Conservation (phyloP, 2,113 vertebrate genomes). For the Propithecus coquereli region DNA sequence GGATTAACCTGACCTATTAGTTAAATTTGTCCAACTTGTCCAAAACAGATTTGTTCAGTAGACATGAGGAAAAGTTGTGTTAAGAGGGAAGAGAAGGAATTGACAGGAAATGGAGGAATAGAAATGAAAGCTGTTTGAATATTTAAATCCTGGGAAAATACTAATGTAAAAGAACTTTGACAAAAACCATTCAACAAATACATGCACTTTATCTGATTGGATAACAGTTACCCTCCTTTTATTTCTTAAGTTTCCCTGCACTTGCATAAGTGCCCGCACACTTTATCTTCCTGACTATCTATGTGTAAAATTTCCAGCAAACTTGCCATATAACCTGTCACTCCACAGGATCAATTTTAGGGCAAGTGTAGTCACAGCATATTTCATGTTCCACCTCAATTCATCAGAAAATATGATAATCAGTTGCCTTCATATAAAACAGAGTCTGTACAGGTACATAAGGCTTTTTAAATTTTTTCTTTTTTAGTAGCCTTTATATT, state of each 20-base stretch:
- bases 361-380: neutral
- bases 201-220: neutral
- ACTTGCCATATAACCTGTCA: neutral
- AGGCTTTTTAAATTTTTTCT: neutral
- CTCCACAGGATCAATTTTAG: neutral
- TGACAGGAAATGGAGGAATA: neutral
- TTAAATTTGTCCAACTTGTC: neutral
- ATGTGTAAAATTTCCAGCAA: neutral
- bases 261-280: neutral
- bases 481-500: neutral
- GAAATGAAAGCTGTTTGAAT: constrained; percentile 4
- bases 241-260: neutral
- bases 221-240: neutral
- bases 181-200: neutral
- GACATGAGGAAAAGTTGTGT: neutral
- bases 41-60: neutral
- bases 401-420: neutral
- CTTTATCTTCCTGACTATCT: neutral
- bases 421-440: neutral
- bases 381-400: neutral
- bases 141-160: neutral
- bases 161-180: constrained; percentile 14
- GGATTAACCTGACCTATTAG: neutral
- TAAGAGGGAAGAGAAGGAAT: neutral
- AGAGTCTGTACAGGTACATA: neutral